phyloP scores from a whole-genome alignment of 2,113 vertebrate species.

The Eira barbara region DNA sequence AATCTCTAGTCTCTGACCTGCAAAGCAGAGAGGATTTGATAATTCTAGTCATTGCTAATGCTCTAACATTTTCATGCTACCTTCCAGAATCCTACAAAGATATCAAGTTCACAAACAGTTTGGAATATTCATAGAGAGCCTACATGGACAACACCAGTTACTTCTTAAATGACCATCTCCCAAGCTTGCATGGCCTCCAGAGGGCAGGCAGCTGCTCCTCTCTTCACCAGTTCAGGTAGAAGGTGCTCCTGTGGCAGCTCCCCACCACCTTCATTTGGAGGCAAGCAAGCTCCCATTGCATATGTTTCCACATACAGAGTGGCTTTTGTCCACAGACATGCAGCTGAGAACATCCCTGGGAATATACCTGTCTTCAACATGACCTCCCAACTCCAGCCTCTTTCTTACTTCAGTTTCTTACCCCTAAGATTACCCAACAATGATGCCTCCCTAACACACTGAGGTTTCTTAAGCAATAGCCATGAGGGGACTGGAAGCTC shows the following conservation, averaged over 20 bases:
- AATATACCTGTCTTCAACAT: not conserved
- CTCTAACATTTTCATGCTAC: not conserved
- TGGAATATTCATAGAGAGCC: not conserved
- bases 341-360: not conserved
- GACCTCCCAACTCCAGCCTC: too few relatives aligned
- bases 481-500: not conserved
- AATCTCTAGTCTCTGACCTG: not conserved
- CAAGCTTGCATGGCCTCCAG: too few relatives aligned
- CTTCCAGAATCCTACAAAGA: not conserved
- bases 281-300: not conserved
- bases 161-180: not conserved
- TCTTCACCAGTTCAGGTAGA: not conserved
- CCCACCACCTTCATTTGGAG: not conserved
- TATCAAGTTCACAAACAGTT: not conserved
- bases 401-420: not conserved
- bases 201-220: not conserved
- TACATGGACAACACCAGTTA: not conserved
- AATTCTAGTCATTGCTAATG: not conserved
- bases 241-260: fast-evolving
- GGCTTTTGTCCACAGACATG: not conserved
- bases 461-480: not conserved
- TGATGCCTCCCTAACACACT: not conserved
- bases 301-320: not conserved
- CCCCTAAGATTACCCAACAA: not conserved
- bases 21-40: not conserved